phyloP scores from a whole-genome alignment of 2,888 invertebrate species.

The Eurytoma adleriae region DNA sequence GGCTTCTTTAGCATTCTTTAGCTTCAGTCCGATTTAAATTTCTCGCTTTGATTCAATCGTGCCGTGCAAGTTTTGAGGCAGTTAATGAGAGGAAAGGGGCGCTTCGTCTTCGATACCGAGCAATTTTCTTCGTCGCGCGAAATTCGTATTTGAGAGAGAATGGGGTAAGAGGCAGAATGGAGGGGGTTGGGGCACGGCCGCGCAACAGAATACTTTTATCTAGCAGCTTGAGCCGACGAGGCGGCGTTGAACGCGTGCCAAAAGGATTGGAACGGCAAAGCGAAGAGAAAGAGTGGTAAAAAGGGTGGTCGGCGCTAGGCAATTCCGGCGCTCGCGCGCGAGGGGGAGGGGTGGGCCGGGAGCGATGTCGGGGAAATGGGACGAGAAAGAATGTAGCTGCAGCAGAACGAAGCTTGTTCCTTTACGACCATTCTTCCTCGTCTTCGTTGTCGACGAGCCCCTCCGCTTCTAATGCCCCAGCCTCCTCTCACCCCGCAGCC shows the following conservation, averaged over 20 bases:
- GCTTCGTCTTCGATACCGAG: neutral
- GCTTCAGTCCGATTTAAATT: too few species aligned
- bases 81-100: neutral
- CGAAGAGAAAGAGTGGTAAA: constrained; percentile 33
- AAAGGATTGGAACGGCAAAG: constrained; percentile 41
- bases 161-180: neutral
- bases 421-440: constrained; percentile 51
- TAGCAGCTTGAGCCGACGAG: neutral
- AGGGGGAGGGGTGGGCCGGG: neutral
- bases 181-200: neutral
- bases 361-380: constrained; percentile 40
- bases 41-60: too few species aligned
- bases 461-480: constrained; percentile 33
- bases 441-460: constrained; percentile 30
- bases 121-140: neutral
- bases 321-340: constrained; percentile 26
- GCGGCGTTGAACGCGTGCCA: constrained; percentile 53
- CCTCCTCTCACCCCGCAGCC: neutral
- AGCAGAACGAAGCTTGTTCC: constrained; percentile 38
- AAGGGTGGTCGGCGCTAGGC: constrained; percentile 42
- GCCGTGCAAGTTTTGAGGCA: neutral
- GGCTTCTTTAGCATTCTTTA: too few species aligned
- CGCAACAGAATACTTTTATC: constrained; percentile 54
- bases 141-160: constrained; percentile 25
- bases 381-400: constrained; percentile 52